A percentile compares a stretch with the other conserved stretches of the same genome.
These are phyloP conservation scores for Elymnias hypermnestra DNA, from an alignment of 1,140 invertebrate genomes.

Conservation along the genomic window DNA sequence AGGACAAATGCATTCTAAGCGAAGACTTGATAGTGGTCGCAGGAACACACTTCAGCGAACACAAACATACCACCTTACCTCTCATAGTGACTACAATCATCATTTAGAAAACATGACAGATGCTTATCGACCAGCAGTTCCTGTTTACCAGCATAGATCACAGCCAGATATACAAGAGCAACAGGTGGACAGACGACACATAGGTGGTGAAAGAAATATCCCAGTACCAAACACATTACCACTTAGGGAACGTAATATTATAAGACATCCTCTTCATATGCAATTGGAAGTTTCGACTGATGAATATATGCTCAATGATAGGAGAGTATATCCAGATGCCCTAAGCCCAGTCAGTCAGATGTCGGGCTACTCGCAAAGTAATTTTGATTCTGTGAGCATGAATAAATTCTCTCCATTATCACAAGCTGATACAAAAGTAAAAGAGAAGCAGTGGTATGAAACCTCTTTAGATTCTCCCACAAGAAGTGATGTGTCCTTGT, in stretches of 20 bases:
- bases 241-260: too few relatives aligned
- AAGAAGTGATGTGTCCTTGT: conserved; percentile 41
- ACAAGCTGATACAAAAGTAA: conserved; percentile 52
- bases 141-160: conserved; percentile 56
- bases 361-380: conserved; percentile 53
- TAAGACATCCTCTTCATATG: conserved; percentile 54
- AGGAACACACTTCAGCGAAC: conserved; percentile 66
- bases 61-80: conserved; percentile 70
- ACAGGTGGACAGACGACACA: too few relatives aligned
- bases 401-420: conserved; percentile 60
- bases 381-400: conserved; percentile 64
- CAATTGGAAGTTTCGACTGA: conserved; percentile 64
- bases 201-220: too few relatives aligned
- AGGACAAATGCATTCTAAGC: conserved; percentile 39
- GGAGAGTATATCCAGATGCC: conserved; percentile 45
- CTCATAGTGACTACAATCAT: conserved; percentile 69
- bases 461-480: conserved; percentile 81
- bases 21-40: conserved; percentile 47
- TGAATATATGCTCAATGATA: conserved; percentile 52
- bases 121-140: too few relatives aligned
- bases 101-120: conserved; percentile 61
- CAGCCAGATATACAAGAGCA: too few relatives aligned
- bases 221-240: too few relatives aligned
- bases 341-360: conserved; percentile 63
- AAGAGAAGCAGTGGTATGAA: conserved; percentile 86